A percentile compares a stretch with the other conserved stretches of the same genome.
phyloP scores from a whole-genome alignment of 2,797 vertebrate species.

The Menidia menidia region DNA sequence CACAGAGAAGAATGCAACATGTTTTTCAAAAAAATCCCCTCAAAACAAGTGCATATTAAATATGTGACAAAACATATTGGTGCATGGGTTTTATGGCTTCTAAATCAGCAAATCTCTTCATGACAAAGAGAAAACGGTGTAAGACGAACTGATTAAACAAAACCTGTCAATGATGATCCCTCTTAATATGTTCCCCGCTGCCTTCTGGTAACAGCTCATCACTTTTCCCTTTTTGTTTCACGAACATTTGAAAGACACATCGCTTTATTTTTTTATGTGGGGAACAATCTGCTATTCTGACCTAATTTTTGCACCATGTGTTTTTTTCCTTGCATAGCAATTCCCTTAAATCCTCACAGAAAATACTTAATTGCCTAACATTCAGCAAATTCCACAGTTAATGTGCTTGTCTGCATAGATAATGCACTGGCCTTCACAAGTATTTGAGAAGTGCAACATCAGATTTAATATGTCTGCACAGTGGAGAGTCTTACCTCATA shows the following conservation, averaged over 20 bases:
- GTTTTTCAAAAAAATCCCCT: background rate
- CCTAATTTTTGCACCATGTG: background rate
- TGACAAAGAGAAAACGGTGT: background rate
- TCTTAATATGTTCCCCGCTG: background rate
- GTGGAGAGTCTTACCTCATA: background rate
- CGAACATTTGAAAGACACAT: too few species aligned
- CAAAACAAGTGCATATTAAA: background rate
- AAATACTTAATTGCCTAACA: slow-evolving; percentile 1
- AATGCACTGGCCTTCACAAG: slow-evolving; percentile 4
- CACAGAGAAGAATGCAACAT: background rate
- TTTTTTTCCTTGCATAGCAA: slow-evolving; percentile 58
- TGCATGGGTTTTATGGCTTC: slow-evolving; percentile 15
- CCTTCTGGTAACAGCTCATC: background rate
- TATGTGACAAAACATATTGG: slow-evolving; percentile 2
- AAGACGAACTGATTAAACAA: background rate
- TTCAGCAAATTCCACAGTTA: slow-evolving; percentile 14
- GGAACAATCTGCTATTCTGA: background rate
- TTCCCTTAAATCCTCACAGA: slow-evolving; percentile 10
- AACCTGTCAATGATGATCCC: background rate
- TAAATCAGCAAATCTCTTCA: too few species aligned
- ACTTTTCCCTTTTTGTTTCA: slow-evolving; percentile 16
- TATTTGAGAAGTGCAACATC: slow-evolving; percentile 9
- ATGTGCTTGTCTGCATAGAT: slow-evolving; percentile 36
- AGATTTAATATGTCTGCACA: background rate
- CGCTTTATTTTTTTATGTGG: background rate